Evolutionary conservation across 1,140 invertebrate genomes (phyloP).

Genomic region (Battus philenor): DNA sequence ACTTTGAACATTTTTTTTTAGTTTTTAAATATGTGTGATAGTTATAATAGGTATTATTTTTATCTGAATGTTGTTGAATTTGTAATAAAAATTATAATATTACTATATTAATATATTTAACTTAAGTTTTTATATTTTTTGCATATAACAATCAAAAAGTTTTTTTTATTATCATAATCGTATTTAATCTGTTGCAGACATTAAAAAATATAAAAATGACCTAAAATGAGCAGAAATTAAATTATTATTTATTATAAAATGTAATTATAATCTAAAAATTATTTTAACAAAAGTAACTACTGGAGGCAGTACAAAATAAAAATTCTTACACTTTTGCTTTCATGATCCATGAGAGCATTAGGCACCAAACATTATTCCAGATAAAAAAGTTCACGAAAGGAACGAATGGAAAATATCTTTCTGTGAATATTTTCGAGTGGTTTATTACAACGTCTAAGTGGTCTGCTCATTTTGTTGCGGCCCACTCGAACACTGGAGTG

Average conservation of each 20-base stretch:
- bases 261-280: no score
- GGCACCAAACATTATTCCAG: background rate
- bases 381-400: constrained; percentile 11
- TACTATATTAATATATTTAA: background rate
- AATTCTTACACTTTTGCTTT: no score
- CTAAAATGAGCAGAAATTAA: no score
- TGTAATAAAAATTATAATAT: background rate
- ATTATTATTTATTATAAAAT: no score
- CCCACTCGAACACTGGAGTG: constrained; percentile 43
- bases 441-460: constrained; percentile 60
- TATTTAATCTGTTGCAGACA: no score
- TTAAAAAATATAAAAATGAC: no score
- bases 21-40: background rate
- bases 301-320: no score
- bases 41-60: no score
- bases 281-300: no score
- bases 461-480: constrained; percentile 58
- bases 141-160: no score
- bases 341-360: background rate
- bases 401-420: constrained; percentile 33
- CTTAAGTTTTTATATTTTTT: no score
- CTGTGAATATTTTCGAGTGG: constrained; percentile 44
- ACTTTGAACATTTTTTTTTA: constrained; percentile 16
- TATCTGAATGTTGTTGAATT: background rate
- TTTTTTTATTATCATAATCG: no score